Evolutionary conservation across 2,797 vertebrate genomes (phyloP).

Genomic region (Helarctos malayanus): DNA sequence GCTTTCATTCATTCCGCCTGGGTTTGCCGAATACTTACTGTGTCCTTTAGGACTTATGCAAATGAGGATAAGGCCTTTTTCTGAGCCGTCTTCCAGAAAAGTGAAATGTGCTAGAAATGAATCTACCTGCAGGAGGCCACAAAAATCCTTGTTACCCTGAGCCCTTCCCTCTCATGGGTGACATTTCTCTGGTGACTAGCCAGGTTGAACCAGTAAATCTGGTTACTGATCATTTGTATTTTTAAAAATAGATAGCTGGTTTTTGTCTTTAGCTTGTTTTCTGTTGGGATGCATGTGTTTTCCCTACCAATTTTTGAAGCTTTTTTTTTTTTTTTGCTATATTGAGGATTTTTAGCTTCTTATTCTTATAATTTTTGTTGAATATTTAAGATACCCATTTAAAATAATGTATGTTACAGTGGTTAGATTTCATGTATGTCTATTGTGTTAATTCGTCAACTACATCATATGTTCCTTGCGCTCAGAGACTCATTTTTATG

Average conservation of each 20-base stretch:
- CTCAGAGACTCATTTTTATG: neutral
- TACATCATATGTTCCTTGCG: neutral
- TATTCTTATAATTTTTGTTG: neutral
- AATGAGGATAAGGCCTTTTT: neutral
- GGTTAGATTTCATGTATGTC: neutral
- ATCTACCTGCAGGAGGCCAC: neutral
- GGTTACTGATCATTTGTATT: neutral
- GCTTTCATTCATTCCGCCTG: neutral
- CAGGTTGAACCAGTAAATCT: neutral
- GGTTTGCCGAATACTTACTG: neutral
- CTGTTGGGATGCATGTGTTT: neutral
- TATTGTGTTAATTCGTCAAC: neutral
- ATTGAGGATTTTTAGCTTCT: neutral
- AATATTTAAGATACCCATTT: slow-evolving; percentile 25
- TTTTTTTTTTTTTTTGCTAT: neutral
- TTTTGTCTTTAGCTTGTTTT: neutral
- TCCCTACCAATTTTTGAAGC: neutral
- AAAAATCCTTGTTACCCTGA: neutral
- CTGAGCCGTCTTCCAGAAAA: neutral
- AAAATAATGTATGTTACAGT: neutral
- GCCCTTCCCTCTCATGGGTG: neutral
- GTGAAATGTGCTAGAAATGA: neutral
- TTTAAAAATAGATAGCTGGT: neutral
- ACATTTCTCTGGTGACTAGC: neutral
- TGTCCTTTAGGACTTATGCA: neutral